Percentiles rank a stretch among this genome's conserved stretches.
Evolutionary conservation across 1,140 invertebrate genomes (phyloP).

Genomic region (Megathymus violae): DNA sequence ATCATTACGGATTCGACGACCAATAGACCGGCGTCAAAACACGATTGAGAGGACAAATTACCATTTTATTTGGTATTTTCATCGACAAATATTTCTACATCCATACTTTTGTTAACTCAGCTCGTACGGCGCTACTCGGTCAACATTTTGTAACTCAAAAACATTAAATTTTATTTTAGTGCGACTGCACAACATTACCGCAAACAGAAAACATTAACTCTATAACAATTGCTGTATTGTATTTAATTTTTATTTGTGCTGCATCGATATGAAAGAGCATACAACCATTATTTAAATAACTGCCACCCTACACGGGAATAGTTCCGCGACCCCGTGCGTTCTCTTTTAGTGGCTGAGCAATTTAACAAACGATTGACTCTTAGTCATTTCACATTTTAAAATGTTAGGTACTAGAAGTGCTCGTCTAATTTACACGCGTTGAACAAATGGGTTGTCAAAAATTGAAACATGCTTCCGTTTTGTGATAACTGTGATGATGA

Average conservation of each 20-base stretch:
- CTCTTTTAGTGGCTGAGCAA: background rate
- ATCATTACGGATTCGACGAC: constrained; percentile 53
- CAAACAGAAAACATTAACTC: constrained; percentile 26
- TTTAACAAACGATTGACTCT: background rate
- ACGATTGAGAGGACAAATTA: constrained; percentile 56
- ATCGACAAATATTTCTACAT: constrained; percentile 44
- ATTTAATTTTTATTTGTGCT: constrained; percentile 10
- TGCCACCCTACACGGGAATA: background rate
- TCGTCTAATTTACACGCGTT: background rate
- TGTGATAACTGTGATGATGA: no score
- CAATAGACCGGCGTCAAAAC: constrained; percentile 40
- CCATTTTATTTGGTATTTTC: constrained; percentile 34
- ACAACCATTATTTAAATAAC: background rate
- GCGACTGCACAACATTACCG: constrained; percentile 27
- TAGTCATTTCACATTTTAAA: constrained; percentile 1
- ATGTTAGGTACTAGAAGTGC: background rate
- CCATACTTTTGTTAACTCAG: constrained; percentile 42
- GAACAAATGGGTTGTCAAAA: background rate
- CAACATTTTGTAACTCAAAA: constrained; percentile 43
- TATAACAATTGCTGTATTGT: constrained; percentile 16
- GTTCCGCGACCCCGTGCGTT: background rate
- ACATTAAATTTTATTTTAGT: constrained; percentile 36
- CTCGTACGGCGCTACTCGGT: constrained; percentile 39
- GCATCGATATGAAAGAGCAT: background rate
- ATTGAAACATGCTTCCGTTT: no score